Percentiles rank a stretch among this genome's conserved stretches.
These are phyloP conservation scores for Rambutsinella grinnellia DNA, from an alignment of 2,888 invertebrate species.

Conservation along the genomic window DNA sequence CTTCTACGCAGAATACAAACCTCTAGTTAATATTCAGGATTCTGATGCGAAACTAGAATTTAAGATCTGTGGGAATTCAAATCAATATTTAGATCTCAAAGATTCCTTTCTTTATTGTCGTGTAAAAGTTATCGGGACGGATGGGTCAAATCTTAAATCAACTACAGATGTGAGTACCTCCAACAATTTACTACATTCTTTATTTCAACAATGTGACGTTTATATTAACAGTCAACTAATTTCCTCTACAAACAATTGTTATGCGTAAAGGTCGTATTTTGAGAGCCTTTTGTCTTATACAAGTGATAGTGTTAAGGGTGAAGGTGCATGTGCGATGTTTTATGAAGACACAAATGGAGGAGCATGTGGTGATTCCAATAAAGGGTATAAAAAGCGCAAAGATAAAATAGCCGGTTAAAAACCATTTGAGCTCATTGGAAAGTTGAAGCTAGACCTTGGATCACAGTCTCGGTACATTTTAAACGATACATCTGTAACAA, in stretches of 20 bases:
- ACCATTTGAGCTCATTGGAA: conserved; percentile 23
- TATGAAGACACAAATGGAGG: conserved; percentile 30
- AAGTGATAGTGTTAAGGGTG: background rate
- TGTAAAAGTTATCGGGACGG: conserved; percentile 25
- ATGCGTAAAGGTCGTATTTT: conserved; percentile 43
- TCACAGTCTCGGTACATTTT: conserved; percentile 33
- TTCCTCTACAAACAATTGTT: conserved; percentile 30
- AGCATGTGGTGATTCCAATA: background rate
- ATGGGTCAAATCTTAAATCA: conserved; percentile 16
- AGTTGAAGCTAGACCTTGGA: conserved; percentile 21
- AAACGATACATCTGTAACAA: conserved; percentile 30
- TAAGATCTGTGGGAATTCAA: conserved; percentile 30
- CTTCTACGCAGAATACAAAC: conserved; percentile 57
- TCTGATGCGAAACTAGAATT: conserved; percentile 54
- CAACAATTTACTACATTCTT: conserved; percentile 39
- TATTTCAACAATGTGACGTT: conserved; percentile 50
- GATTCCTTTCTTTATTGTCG: conserved; percentile 36
- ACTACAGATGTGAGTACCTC: conserved; percentile 8
- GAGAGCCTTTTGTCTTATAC: conserved; percentile 37
- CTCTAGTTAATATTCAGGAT: conserved; percentile 50
- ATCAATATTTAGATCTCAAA: conserved; percentile 44
- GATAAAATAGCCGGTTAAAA: background rate
- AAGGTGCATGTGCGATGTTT: conserved; percentile 28
- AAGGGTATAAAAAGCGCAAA: conserved; percentile 22
- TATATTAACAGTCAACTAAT: conserved; percentile 35